Base-by-base conservation (phyloP, 2,888 invertebrate genomes). In the Tetragonisca angustula region DNA sequence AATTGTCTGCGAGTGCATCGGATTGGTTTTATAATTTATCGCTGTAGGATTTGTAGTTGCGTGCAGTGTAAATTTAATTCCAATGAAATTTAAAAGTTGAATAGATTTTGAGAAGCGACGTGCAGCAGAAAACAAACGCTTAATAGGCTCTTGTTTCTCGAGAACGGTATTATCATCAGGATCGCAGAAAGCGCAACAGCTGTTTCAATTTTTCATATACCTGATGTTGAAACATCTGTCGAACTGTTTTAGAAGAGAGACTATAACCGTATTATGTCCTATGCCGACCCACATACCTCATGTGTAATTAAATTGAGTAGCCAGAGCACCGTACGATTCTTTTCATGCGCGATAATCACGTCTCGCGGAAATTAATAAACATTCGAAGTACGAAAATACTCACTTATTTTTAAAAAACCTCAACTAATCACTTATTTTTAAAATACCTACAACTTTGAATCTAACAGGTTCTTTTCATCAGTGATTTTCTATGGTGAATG, bases 251-350 rank as follows among this genome's bases (percentile, higher is more conserved):
- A 36, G 76, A 76, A 77, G 80, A n/a, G 75, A 75, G 77, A 75
- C 65, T 65, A 27, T 27, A 77, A 68, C 43, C 49, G 49, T 71
- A 49, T 59, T 70, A 76, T 67, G 59, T 54, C 17, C 64, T 68
- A 80, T 68, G 27, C 54, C 80, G 77, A 80, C 83, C 85, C 64
- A 85, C 83, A 83, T 85, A 72, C 76, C 76, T 36, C 59, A 54
- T 80, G 71, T 49, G 56, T 71, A 80, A 80, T 77, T 76, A 76
- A 77, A 71, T 76, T 70, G 50, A 73, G 49, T 67, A 24, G 2
- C 11, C 19, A 21, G 54, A 11, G 32, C 49, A 27, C n/a, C 56
- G 56, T 61, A 61, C 27, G 27, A 61, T 21, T 67, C 49, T 27
- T 61, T 21, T 21, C 21, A 17, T 24, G 19, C 24, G 68, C 27